Evolutionary conservation across 53 echinoderm and acorn worm species (phyloP), one percentile per base, ranked within the genome.

Genomic region (Henricia sp.): DNA sequence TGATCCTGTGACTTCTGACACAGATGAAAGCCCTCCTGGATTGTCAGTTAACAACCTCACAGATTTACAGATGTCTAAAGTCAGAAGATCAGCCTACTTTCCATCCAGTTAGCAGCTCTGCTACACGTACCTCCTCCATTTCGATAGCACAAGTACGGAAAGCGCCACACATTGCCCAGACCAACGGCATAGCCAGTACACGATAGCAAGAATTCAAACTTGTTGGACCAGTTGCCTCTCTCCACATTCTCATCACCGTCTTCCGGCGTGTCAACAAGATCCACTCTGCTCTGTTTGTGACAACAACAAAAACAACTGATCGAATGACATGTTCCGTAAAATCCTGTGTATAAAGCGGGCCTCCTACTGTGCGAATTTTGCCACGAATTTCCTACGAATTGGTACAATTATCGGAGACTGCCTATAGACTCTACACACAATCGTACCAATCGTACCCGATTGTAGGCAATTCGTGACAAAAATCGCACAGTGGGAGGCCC

Each of bases 111-210:
- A 25, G n/a, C n/a, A n/a, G n/a, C n/a, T n/a, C n/a, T n/a, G n/a
- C n/a, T n/a, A n/a, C n/a, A 78, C 87, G 39, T 57, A 95, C 95
- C 95, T 83, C 95, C 95, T 50, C 95, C 95, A 71, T 95, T 95
- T 65, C 89, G 71, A 66, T 95, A 95, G 67, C 92, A 92, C 53
- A 95, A 85, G 85, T 95, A 95, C 13, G 95, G 95, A 36, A 95
- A 95, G 14, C 95, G 85, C 95, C 95, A 95, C 14, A 95, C 92
- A 33, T 95, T 95, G 19, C 95, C 95, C 27, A 95, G 82, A 4
- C 95, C 95, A 3, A 95, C 95, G 37, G 95, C 95, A 35, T 95
- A 95, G 58, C 89, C 86, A 1, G 92, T 89, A 33, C 95, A 95
- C 41, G 95, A 95, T 17, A 95, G 87, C 21, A 95, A 77, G 83